phyloP scores from a whole-genome alignment of 1,140 invertebrate species.

The Paracyclopina nana region DNA sequence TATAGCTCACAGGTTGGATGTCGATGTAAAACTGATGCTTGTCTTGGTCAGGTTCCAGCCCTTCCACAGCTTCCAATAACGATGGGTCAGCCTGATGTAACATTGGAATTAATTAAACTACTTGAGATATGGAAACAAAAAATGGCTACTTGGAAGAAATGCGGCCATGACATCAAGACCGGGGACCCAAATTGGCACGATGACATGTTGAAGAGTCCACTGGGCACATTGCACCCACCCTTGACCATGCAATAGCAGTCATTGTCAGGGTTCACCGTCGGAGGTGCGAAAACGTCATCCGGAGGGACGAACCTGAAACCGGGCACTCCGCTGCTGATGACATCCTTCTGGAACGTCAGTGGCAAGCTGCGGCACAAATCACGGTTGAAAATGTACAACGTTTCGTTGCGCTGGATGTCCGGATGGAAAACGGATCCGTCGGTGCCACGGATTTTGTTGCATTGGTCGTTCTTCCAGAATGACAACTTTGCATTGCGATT shows the following conservation, averaged over 20 bases:
- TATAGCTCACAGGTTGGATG: not conserved
- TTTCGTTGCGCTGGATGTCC: conserved; percentile 2
- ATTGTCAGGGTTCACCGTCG: conserved; percentile 4
- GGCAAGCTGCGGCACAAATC: conserved; percentile 4
- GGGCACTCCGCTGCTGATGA: not conserved
- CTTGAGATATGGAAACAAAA: not conserved
- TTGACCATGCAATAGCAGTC: conserved; percentile 6
- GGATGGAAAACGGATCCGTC: conserved; percentile 11
- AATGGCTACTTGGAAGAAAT: conserved; percentile 14
- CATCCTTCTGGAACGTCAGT: conserved; percentile 5
- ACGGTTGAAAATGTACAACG: conserved; percentile 7
- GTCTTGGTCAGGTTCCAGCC: not conserved
- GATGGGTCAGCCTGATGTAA: conserved; percentile 7
- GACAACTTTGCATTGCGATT: not conserved
- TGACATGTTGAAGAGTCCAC: conserved; percentile 13
- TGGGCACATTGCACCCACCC: not conserved
- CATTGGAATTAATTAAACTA: not conserved
- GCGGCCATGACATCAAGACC: conserved; percentile 13
- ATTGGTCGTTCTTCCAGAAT: conserved; percentile 1
- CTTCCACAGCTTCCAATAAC: conserved; percentile 2
- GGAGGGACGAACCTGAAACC: conserved; percentile 12
- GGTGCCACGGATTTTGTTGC: conserved; percentile 3
- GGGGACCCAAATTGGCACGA: conserved; percentile 14
- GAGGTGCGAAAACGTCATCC: conserved; percentile 4
- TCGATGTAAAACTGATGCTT: conserved; percentile 14